phyloP scores from a whole-genome alignment of 1,140 invertebrate species.

The Prorops nasuta region DNA sequence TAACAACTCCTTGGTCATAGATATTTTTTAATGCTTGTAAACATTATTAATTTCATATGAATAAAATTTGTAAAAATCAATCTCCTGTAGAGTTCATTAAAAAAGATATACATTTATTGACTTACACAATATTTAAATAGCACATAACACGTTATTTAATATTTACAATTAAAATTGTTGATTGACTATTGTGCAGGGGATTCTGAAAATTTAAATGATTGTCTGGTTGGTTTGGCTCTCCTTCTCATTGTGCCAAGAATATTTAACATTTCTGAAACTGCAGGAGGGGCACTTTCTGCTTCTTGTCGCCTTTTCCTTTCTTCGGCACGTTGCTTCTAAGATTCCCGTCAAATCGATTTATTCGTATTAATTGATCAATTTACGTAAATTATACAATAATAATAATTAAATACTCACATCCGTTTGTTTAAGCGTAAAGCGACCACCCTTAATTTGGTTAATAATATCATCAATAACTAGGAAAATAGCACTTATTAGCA shows the following conservation, averaged over 20 bases:
- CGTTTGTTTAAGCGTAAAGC: conserved; percentile 67
- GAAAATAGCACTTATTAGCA: conserved; percentile 19
- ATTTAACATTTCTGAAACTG: conserved; percentile 70
- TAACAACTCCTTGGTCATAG: too few relatives aligned
- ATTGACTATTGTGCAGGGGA: conserved; percentile 18
- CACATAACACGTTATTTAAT: too few relatives aligned
- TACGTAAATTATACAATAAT: too few relatives aligned
- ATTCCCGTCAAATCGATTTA: conserved; percentile 14
- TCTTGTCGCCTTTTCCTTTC: conserved; percentile 62
- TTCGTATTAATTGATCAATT: neutral
- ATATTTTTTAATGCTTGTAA: too few relatives aligned
- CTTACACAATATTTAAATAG: too few relatives aligned
- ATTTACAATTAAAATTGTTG: too few relatives aligned
- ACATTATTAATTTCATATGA: too few relatives aligned
- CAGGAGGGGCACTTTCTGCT: conserved; percentile 57
- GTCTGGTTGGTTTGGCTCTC: conserved; percentile 50
- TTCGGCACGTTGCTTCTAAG: conserved; percentile 56
- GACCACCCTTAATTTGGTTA: conserved; percentile 74
- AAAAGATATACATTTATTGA: too few relatives aligned
- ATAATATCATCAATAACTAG: conserved; percentile 71
- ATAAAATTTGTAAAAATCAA: too few relatives aligned
- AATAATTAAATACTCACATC: conserved; percentile 52
- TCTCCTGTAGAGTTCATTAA: too few relatives aligned
- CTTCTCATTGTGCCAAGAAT: conserved; percentile 69
- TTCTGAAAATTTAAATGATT: conserved; percentile 35